phyloP scores from a whole-genome alignment of 2,113 vertebrate species.

The Dasyornis broadbenti region DNA sequence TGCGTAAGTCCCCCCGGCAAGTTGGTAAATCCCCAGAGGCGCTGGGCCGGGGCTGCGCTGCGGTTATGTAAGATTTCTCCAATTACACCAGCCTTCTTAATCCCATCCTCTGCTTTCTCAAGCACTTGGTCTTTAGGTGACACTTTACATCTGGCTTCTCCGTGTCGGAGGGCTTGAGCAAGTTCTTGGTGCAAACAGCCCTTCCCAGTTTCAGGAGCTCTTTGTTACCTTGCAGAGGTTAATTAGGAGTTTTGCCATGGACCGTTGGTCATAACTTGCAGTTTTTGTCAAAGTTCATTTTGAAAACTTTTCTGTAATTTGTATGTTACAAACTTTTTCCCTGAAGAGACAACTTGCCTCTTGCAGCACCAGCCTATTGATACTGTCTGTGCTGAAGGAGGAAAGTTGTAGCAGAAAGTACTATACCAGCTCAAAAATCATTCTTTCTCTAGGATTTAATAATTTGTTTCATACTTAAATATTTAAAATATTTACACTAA shows the following conservation, averaged over 20 bases:
- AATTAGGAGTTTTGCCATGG: background rate
- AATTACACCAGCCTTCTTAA: background rate
- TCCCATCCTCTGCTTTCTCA: background rate
- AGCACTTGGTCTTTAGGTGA: background rate
- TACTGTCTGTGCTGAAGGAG: background rate
- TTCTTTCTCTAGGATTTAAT: background rate
- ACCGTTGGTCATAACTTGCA: background rate
- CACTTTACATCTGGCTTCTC: background rate
- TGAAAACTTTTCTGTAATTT: background rate
- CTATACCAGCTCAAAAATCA: background rate
- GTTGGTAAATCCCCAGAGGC: background rate
- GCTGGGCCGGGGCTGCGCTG: background rate
- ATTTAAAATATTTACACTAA: background rate
- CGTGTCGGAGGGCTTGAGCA: fast-evolving
- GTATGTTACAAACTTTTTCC: background rate
- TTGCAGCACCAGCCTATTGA: background rate
- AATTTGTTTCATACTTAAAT: background rate
- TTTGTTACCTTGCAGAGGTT: background rate
- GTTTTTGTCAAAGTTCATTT: background rate
- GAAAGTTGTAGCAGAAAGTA: background rate
- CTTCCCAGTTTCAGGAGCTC: background rate
- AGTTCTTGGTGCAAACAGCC: background rate
- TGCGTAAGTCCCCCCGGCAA: background rate
- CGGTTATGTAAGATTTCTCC: background rate
- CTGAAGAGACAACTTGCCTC: background rate